phyloP scores from a whole-genome alignment of 2,113 vertebrate genomes.

The Atractosteus spatula region DNA sequence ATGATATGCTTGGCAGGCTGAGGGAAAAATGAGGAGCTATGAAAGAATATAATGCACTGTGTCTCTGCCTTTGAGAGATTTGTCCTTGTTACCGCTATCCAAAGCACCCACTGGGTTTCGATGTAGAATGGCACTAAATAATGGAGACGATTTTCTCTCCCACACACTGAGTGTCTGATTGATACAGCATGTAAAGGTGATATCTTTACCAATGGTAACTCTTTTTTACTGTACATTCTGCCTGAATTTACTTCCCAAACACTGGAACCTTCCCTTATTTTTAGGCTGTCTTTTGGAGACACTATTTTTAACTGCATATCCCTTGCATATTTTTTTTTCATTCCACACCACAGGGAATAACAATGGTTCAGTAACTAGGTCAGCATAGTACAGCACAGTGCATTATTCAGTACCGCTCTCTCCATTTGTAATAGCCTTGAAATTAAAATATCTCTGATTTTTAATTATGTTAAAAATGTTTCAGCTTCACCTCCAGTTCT shows the following conservation, averaged over 20 bases:
- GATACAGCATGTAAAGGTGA: no score
- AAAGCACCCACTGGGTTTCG: not conserved
- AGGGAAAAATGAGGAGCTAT: not conserved
- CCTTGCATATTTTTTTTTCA: conserved; percentile 14
- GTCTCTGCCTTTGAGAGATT: not conserved
- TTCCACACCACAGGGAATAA: conserved; percentile 38
- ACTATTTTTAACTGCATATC: not conserved
- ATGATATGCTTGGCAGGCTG: not conserved
- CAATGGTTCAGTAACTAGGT: conserved; percentile 55
- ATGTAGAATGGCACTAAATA: not conserved
- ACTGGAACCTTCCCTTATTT: not conserved
- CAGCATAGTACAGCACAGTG: conserved; percentile 34
- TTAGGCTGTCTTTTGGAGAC: not conserved
- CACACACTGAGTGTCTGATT: not conserved
- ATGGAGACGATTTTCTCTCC: not conserved
- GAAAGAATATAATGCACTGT: not conserved
- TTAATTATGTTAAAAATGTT: not conserved
- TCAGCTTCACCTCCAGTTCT: not conserved
- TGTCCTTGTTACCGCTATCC: not conserved
- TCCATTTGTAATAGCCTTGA: conserved; percentile 6
- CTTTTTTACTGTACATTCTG: no score
- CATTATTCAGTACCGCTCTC: conserved; percentile 23
- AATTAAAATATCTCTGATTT: not conserved
- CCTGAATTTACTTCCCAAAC: not conserved
- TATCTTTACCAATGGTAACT: no score